Evolutionary conservation across 2,797 vertebrate species (phyloP), one percentile per base, ranked within the genome.

Genomic region (Dendrocincla tyrannina): DNA sequence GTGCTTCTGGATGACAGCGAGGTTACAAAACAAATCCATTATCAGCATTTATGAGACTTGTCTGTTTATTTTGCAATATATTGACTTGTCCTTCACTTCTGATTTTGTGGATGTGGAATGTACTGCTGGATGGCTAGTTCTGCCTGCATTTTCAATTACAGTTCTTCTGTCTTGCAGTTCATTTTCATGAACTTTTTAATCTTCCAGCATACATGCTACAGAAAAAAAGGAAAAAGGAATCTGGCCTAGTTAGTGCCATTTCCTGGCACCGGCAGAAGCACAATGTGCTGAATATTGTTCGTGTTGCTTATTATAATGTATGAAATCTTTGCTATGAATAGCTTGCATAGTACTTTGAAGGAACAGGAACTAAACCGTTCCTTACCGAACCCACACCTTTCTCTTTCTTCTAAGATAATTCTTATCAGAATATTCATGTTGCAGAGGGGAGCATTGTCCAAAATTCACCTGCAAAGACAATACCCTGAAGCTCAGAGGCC

Each of bases 11-110:
- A 75, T 66, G 68, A 69, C 67, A 44, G 42, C 58, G 79, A 84
- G 78, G 62, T 77, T 59, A 60, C 18, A 86, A 89, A 94, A 66
- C 77, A 90, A 87, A 90, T 87, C 77, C 33, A 56, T 91, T 85
- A 59, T 69, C 62, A 67, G 66, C 50, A 55, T 91, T 94, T 89
- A 81, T 93, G 66, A 85, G 77, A 53, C 74, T 90, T 88, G 70
- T 58, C 55, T 73, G 17, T 89, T 93, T 24, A 55, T 91, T 95
- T 75, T 88, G 67, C 72, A 73, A 7, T 79, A 66, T 90, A 93
- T 76, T 88, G 88, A 90, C 67, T 88, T 78, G 77, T 59, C 77
- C 69, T 93, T 95, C 55, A 28, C 23, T 81, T 62, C 39, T 76
- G 58, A 70, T 89, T 87, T 85, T 85, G 67, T 79, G 72, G 25